phyloP scores from a whole-genome alignment of 2,888 invertebrate species.

The Caprella mutica region DNA sequence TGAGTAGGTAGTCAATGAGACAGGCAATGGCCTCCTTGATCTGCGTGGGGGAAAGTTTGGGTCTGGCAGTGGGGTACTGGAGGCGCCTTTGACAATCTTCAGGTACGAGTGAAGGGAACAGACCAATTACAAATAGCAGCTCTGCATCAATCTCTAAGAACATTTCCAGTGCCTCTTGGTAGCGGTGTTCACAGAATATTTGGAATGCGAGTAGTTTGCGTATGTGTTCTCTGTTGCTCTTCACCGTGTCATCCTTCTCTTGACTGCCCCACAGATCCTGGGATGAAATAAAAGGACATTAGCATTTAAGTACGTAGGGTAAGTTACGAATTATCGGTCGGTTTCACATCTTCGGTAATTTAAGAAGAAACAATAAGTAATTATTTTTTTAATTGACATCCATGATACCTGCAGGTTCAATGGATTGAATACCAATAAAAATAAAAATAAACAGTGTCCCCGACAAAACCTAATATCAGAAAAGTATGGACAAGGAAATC shows the following conservation, averaged over 20 bases:
- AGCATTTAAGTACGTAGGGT: no score
- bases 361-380: no score
- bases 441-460: no score
- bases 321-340: no score
- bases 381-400: no score
- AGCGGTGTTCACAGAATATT: constrained; percentile 76
- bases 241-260: constrained; percentile 65
- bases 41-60: constrained; percentile 66
- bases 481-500: no score
- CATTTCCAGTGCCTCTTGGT: constrained; percentile 78
- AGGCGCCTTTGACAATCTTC: constrained; percentile 46
- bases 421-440: no score
- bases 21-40: constrained; percentile 77
- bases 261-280: constrained; percentile 63
- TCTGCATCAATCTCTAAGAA: constrained; percentile 74
- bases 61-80: constrained; percentile 46
- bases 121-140: constrained; percentile 84
- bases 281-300: constrained; percentile 37
- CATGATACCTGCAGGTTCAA: no score
- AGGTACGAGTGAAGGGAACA: constrained; percentile 79
- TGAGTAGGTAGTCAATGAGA: constrained; percentile 76
- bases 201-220: constrained; percentile 82
- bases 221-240: constrained; percentile 70
- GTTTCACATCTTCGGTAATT: no score
- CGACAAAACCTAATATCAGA: no score